Base-by-base conservation (phyloP, 2,797 vertebrate species). In the Onychomys leucogaster region DNA sequence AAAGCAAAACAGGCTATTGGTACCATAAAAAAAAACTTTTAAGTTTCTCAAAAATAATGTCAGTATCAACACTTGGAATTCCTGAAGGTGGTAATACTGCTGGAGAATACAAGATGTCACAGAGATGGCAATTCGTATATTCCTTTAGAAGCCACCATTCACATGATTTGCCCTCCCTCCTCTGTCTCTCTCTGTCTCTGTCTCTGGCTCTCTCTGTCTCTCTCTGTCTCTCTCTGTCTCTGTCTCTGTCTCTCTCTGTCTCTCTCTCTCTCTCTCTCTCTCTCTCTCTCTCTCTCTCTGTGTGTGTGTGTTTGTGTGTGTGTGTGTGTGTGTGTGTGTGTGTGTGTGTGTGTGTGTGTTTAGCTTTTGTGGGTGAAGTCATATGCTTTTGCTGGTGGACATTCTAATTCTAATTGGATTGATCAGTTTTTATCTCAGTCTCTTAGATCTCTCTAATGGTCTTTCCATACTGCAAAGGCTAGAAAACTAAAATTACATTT, bases 1-100 rank as follows among this genome's bases (percentile, higher is more conserved):
- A 71, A 90, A 94, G 76, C 52, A 71, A 92, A n/a, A 27, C 65
- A 69, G 34, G 34, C 52, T 90, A 61, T 73, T 78, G 55, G 92
- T 71, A 32, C 89, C 69, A 88, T 41, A 73, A 46, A 63, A 65
- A 89, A 78, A 63, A 65, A 89, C 78, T 61, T 67, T 91, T 29
- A 63, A 46, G 7, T 77, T 92, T 82, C 75, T 90, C 32, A 83
- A 82, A 95, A 89, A 55, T 67, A 75, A 63, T 87, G 25, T 73
- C 61, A 80, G 43, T 81, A 41, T 27, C 71, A 61, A 81, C n/a
- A 61, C 89, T 57, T 37, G 57, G n/a, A 95, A 92, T 59, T 94
- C 10, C n/a, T 87, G 49, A 43, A 92, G 29, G 81, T 92, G n/a
- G 83, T 43, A 57, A 65, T 13, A 23, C n/a, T 90, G 41, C 29